Conservation (phyloP, 2,113 vertebrate species). For the Boulengeromyrus knoepffleri region DNA sequence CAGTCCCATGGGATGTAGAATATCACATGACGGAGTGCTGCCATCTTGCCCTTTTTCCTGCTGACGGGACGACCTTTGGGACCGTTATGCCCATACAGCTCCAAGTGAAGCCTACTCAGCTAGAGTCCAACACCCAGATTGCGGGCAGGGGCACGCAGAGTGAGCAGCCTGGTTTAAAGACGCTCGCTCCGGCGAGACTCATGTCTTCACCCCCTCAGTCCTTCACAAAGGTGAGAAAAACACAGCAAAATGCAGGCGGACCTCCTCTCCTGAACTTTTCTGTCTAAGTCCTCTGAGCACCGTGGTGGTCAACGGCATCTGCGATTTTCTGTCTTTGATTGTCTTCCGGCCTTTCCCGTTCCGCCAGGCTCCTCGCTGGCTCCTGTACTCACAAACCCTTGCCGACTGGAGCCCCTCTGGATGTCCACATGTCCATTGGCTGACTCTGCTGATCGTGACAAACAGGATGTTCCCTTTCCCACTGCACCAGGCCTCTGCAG, state of each 20-base stretch:
- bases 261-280: not conserved
- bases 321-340: not conserved
- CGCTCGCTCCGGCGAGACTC: not conserved
- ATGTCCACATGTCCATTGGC: constrained; percentile 39
- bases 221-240: not conserved
- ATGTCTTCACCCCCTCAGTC: not conserved
- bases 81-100: not conserved
- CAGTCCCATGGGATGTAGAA: not conserved
- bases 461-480: not conserved
- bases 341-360: not conserved
- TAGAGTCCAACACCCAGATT: not conserved
- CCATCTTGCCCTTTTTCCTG: not conserved
- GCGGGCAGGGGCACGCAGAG: too few relatives aligned
- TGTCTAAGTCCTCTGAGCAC: not conserved
- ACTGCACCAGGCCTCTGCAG: not conserved
- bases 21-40: not conserved
- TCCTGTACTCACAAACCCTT: not conserved
- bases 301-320: not conserved
- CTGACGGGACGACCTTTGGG: not conserved
- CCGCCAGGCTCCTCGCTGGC: not conserved
- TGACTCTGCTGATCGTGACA: constrained; percentile 28
- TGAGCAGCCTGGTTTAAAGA: not conserved
- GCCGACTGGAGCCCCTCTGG: constrained; percentile 46
- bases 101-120: not conserved
- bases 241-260: not conserved